Conservation (phyloP, 1,140 invertebrate genomes). For the Elymnias hypermnestra region DNA sequence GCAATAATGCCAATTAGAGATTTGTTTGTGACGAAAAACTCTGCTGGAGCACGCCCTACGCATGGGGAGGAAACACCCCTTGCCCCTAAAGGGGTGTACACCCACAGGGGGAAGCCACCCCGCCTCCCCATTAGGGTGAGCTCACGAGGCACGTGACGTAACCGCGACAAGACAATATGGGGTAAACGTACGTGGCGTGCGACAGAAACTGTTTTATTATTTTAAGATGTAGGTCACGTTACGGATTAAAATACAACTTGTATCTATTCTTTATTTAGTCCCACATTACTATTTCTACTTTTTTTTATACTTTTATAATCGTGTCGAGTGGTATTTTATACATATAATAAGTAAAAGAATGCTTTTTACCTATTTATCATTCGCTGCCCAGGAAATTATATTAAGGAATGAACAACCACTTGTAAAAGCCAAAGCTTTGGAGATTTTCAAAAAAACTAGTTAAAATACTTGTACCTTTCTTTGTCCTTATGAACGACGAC, state of each 20-base stretch:
- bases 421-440: too few species aligned
- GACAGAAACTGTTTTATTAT: slow-evolving; percentile 4
- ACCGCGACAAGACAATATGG: slow-evolving; percentile 12
- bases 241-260: not conserved
- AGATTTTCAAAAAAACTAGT: too few species aligned
- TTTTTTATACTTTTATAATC: too few species aligned
- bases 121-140: slow-evolving; percentile 8
- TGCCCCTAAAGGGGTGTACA: slow-evolving; percentile 6
- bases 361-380: not conserved
- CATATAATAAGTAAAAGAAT: too few species aligned
- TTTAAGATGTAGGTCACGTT: slow-evolving; percentile 1
- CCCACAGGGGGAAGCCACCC: slow-evolving; percentile 15
- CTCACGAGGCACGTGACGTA: slow-evolving; percentile 9
- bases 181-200: not conserved
- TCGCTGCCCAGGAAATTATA: not conserved
- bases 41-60: slow-evolving; percentile 12
- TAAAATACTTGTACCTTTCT: too few species aligned
- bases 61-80: slow-evolving; percentile 15
- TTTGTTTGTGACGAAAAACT: slow-evolving; percentile 24
- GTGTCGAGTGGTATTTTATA: too few species aligned
- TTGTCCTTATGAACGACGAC: too few species aligned
- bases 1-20: slow-evolving; percentile 25
- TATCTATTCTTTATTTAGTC: too few species aligned
- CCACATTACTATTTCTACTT: too few species aligned
- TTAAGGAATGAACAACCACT: too few species aligned